Evolutionary conservation across 2,888 invertebrate species (phyloP), one percentile per base, ranked within the genome.

Genomic region (Pterobdella sp.): DNA sequence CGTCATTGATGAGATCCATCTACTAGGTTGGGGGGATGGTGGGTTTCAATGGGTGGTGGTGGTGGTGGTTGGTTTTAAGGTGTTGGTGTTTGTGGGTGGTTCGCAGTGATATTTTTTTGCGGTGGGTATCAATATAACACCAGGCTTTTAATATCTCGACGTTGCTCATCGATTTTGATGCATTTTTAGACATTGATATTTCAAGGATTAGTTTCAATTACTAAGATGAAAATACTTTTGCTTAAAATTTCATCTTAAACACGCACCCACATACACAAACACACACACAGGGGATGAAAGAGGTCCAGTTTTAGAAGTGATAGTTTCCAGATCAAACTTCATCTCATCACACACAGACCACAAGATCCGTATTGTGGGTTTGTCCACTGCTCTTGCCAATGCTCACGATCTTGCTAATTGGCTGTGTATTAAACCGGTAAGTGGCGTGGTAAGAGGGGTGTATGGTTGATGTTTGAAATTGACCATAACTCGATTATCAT

Each of bases 311-410:
- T 86, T 98, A 70, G 98, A 98, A 84, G 96, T 98, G 0, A 97
- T 99, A 75, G 94, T 99, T 0, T 97, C 97, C 0, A 88, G 98
- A 80, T 94, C 94, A 56, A 96, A 95, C 85, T 96, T 93, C 83
- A 97, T 98, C 72, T 90, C 93, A 32, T 90, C 91, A 0, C 91
- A 94, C 80, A 94, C 94, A 0, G 88, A 90, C 7, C 87, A 89
- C 64, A 88, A 88, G 22, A 87, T 97, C 14, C 87, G 98, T 29
- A 90, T 99, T 68, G 89, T 99, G 63, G 98, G 98, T 0, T 85
- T 99, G 4, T 97, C 97, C 0, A 99, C 98, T 0, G 97, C 98
- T 0, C 86, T 99, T 76, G 97, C 98, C 0, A 99, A 99, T 85
- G 96, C 98, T 0, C 89, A 90, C 65, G 98, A 98, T 84, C 86